Conservation (phyloP, 2,888 invertebrate species). For the Trachelus troglodyta region DNA sequence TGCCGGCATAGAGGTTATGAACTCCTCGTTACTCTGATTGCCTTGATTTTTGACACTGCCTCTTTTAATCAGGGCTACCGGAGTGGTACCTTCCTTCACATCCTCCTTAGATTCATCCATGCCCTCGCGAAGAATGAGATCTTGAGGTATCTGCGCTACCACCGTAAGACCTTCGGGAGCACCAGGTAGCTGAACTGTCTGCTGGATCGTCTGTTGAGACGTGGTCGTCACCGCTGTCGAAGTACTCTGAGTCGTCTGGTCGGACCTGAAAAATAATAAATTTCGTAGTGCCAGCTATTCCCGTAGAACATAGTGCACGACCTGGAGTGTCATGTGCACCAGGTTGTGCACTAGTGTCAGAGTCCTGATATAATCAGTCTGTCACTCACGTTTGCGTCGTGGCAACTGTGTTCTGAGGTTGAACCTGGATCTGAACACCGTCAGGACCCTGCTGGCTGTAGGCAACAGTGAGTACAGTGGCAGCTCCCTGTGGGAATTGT, state of each 20-base stretch:
- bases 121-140: slow-evolving; percentile 72
- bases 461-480: slow-evolving; percentile 80
- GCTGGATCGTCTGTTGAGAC: slow-evolving; percentile 63
- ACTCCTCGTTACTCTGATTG: slow-evolving; percentile 59
- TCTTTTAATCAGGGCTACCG: slow-evolving; percentile 67
- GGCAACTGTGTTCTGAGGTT: slow-evolving; percentile 63
- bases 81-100: slow-evolving; percentile 65
- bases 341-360: not conserved
- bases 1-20: slow-evolving; percentile 67
- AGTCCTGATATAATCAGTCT: not conserved
- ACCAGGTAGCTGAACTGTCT: slow-evolving; percentile 66
- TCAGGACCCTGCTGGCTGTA: slow-evolving; percentile 75
- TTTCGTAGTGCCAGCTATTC: not conserved
- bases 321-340: too few relatives aligned
- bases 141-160: slow-evolving; percentile 77
- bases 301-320: not conserved
- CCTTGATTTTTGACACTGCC: slow-evolving; percentile 65
- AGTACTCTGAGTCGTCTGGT: slow-evolving; percentile 64
- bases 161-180: slow-evolving; percentile 76
- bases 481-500: slow-evolving; percentile 77
- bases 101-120: slow-evolving; percentile 67
- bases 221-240: slow-evolving; percentile 63
- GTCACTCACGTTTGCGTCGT: slow-evolving; percentile 61
- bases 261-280: slow-evolving; percentile 44
- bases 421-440: slow-evolving; percentile 64